Evolutionary conservation across 2,113 vertebrate species (phyloP), one percentile per base, ranked within the genome.

Genomic region (Capreolus pygargus): DNA sequence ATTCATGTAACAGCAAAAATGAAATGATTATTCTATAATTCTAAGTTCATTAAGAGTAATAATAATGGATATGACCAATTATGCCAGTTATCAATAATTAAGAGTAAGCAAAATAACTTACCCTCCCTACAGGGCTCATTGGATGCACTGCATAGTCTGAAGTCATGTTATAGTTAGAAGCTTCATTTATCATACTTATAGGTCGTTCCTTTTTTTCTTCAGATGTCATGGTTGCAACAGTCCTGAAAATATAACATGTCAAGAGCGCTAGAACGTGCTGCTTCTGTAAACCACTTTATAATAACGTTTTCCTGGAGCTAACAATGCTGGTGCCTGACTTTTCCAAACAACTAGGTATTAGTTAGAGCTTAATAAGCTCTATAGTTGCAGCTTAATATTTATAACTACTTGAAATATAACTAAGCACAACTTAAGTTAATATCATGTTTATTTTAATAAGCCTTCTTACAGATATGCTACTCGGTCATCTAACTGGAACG

Each of bases 191-290:
- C 99, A 99, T 99, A 99, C 99, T 99, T 89, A 99, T 85, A 43
- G 99, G 99, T 83, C 99, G 99, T 55, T 99, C 99, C 98, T 99
- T 99, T 98, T 99, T 99, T 96, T 99, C 99, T 98, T 99, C 99
- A 89, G 99, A 99, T 47, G 99, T 99, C 98, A 99, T 99, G 98
- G 99, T 99, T 93, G 99, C 98, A 95, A 99, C 98, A 74, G 99
- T 98, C 98, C 99, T 99, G 98, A 96, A 99, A 98, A 98, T 9
- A 98, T 52, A 99, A 94, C 81, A 98, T 15, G 91, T 93, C 87
- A 98, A 98, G 96, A 98, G 96, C 21, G 91, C 81, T 50, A 28
- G 78, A 98, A 97, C 74, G 91, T 93, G 94, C 89, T 95, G 74
- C 89, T 60, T 84, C 45, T 61, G 86, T 61, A 96, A 87, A 85